Base-by-base conservation (phyloP, 2,797 vertebrate species). In the Holocentrus rufus region DNA sequence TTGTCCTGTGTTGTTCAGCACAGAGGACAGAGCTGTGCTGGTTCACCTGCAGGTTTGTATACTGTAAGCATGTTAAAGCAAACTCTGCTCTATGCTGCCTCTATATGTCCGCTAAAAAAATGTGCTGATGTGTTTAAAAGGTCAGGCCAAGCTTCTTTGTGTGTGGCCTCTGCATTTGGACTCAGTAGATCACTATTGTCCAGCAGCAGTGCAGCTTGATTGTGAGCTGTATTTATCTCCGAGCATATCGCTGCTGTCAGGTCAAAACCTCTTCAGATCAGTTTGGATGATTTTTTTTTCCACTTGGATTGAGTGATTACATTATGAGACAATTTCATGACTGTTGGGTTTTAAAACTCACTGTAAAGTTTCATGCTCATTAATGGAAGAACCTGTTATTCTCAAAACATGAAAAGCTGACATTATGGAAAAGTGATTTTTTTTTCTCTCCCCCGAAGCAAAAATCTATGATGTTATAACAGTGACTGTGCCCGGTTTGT, bases 91-190 rank as follows among this genome's bases (percentile, higher is more conserved):
- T 3, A 7, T 68, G 47, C 47, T 11, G 62, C 55, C 65, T 46
- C 46, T 69, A 22, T 77, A 66, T 44, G 76, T 23, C 22, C 65
- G 23, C 34, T n/a, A 53, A 42, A 11, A 31, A 85, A 80, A 87
- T 88, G 86, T 90, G 89, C 90, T 85, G 86, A 90, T 70, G 67
- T 13, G 81, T 77, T 65, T 25, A 49, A 83, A 79, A 52, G 1
- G 20, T 46, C 74, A 6, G 67, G 23, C 77, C 69, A 71, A 79
- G 72, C 78, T 84, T 81, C 73, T 90, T 80, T 87, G 79, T 87
- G 77, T 67, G 50, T 74, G 71, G 50, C 65, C 74, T 79, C 64
- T 77, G 79, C 63, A 69, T 86, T 73, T 80, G 69, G 75, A 70
- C 76, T 81, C 76, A 53, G 50, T 75, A 70, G 36, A 82, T 81